Evolutionary conservation across 2,113 vertebrate genomes (phyloP).

Genomic region (Uropsilus gracilis): DNA sequence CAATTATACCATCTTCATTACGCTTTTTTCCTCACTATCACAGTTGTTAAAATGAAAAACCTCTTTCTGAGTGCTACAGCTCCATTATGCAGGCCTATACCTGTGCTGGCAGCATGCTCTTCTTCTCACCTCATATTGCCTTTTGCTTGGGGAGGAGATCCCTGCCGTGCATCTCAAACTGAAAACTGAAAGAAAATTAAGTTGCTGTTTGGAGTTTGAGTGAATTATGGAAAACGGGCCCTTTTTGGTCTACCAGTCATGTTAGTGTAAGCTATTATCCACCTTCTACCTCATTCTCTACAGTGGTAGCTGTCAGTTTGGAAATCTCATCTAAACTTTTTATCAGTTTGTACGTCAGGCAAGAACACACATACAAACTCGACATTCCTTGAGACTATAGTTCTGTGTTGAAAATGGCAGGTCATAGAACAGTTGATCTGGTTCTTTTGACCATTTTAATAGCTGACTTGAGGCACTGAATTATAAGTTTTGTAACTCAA

Average conservation of each 20-base stretch:
- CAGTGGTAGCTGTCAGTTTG: slow-evolving; percentile 57
- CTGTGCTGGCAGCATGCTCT: slow-evolving; percentile 92
- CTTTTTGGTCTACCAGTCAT: slow-evolving; percentile 74
- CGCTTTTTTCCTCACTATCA: slow-evolving; percentile 86
- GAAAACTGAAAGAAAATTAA: slow-evolving; percentile 88
- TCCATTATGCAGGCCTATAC: slow-evolving; percentile 97
- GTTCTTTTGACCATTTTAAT: neutral
- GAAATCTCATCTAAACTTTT: slow-evolving; percentile 74
- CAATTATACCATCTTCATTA: slow-evolving; percentile 93
- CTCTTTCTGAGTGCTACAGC: slow-evolving; percentile 84
- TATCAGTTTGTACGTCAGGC: slow-evolving; percentile 48
- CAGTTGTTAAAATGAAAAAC: slow-evolving; percentile 95
- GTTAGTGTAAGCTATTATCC: slow-evolving; percentile 70
- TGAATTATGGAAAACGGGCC: slow-evolving; percentile 78
- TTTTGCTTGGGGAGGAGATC: slow-evolving; percentile 90
- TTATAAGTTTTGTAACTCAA: neutral
- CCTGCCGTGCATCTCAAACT: slow-evolving; percentile 86
- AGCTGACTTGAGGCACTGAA: neutral
- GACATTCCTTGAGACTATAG: neutral
- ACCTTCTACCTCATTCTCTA: slow-evolving; percentile 67
- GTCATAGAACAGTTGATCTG: neutral
- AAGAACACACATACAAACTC: neutral
- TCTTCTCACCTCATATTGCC: slow-evolving; percentile 99
- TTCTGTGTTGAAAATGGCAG: neutral
- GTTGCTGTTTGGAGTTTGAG: slow-evolving; percentile 82